A percentile compares a stretch with the other conserved stretches of the same genome.
Evolutionary conservation across 2,888 invertebrate species (phyloP).

Genomic region (Odontocerum albicorne): DNA sequence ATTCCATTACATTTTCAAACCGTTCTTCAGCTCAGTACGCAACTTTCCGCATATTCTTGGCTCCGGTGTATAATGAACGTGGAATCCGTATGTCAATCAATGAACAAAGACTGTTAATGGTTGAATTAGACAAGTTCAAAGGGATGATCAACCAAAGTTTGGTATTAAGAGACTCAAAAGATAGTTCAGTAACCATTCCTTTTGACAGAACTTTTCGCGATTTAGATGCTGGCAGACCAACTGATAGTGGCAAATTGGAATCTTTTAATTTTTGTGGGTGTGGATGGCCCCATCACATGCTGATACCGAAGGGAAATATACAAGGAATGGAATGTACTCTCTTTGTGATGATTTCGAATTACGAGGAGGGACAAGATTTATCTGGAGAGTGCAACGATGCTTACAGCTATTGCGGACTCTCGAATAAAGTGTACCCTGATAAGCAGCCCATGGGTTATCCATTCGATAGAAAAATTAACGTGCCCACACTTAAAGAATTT

Average conservation of each 20-base stretch:
- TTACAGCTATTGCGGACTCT: constrained; percentile 78
- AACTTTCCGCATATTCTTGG: constrained; percentile 43
- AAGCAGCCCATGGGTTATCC: constrained; percentile 83
- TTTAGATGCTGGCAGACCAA: constrained; percentile 62
- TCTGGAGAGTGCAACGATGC: constrained; percentile 65
- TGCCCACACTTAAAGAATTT: constrained; percentile 62
- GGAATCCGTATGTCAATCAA: constrained; percentile 32
- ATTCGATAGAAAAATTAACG: constrained; percentile 64
- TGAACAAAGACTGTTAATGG: constrained; percentile 42
- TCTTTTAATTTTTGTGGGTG: constrained; percentile 46
- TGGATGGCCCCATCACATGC: constrained; percentile 53
- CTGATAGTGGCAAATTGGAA: constrained; percentile 57
- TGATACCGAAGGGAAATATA: constrained; percentile 49
- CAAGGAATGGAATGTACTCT: constrained; percentile 42
- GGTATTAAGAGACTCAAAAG: constrained; percentile 64
- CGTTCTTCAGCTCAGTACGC: constrained; percentile 31
- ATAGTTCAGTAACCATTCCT: constrained; percentile 81
- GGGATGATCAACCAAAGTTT: constrained; percentile 61
- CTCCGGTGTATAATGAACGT: constrained; percentile 40
- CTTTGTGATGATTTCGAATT: constrained; percentile 44
- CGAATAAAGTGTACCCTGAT: too few species aligned
- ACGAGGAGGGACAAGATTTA: constrained; percentile 36
- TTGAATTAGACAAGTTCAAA: constrained; percentile 42
- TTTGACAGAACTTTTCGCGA: constrained; percentile 80
- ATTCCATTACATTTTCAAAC: constrained; percentile 35